Percentiles rank a stretch among this genome's conserved stretches.
Evolutionary conservation across 2,888 invertebrate species (phyloP).

Genomic region (Eucera pruinosa): DNA sequence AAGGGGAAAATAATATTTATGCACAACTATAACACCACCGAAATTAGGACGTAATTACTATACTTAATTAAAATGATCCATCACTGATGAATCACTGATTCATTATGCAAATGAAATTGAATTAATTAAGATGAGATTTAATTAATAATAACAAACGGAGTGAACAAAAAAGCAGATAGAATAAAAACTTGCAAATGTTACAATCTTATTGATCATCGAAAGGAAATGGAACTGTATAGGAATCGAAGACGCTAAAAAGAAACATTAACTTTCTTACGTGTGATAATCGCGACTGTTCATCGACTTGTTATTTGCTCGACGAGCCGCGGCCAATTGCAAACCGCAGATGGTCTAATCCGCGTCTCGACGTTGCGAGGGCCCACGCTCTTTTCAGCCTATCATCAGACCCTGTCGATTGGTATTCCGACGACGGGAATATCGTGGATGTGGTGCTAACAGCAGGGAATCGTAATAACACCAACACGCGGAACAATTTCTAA

Average conservation of each 20-base stretch:
- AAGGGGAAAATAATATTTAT: too few relatives aligned
- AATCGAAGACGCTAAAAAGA: neutral
- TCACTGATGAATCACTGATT: too few relatives aligned
- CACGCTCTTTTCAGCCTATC: slow-evolving; percentile 48
- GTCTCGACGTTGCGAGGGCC: slow-evolving; percentile 31
- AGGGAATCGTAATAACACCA: slow-evolving; percentile 44
- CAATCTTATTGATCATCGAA: too few relatives aligned
- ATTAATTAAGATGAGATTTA: too few relatives aligned
- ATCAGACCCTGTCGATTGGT: slow-evolving; percentile 51
- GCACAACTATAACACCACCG: too few relatives aligned
- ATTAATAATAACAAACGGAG: too few relatives aligned
- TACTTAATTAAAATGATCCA: too few relatives aligned
- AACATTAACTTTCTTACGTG: slow-evolving; percentile 13
- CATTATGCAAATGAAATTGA: too few relatives aligned
- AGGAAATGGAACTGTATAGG: neutral
- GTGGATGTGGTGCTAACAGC: slow-evolving; percentile 26
- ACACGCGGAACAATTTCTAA: neutral
- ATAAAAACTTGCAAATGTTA: too few relatives aligned
- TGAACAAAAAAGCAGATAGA: too few relatives aligned
- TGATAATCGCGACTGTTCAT: slow-evolving; percentile 58
- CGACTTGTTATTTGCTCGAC: slow-evolving; percentile 64
- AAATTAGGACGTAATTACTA: too few relatives aligned
- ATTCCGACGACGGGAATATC: slow-evolving; percentile 22
- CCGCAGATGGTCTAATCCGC: slow-evolving; percentile 61
- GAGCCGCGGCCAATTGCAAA: slow-evolving; percentile 63